Evolutionary conservation across 2,113 vertebrate species (phyloP), one percentile per base, ranked within the genome.

Genomic region (Petaurus breviceps): DNA sequence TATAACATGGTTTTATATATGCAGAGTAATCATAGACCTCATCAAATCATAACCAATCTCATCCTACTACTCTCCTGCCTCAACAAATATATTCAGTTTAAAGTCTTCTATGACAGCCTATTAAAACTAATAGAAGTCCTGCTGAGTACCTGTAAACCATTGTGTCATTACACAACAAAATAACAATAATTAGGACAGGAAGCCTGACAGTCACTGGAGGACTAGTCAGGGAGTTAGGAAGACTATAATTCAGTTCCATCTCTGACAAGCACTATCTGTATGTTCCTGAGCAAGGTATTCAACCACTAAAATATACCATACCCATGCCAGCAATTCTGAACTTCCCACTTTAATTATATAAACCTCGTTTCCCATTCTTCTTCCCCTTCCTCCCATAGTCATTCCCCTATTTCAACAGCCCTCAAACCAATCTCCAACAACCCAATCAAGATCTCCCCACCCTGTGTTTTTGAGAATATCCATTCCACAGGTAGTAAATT

Each of bases 1-100:
- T 90, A 95, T 95, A n/a, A 95, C 25, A 94, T 49, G 95, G 90
- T 95, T 89, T 95, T 68, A 95, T 91, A 95, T 49, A 95, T 3
- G n/a, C 43, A 84, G 1, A 43, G n/a, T 43, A 84, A 77, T 43
- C 37, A 77, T 7, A 77, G 14, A n/a, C 37, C n/a, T 43, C 14
- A 84, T 43, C 16, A 84, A 84, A 43, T 84, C 37, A 84, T 84
- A 43, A 43, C 68, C n/a, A 84, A 84, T 8, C 1, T 31, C 68
- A 84, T 4, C 68, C 68, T 61, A 49, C 47, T 49, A 31, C 28
- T 43, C 25, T 12, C 68, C 19, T 43, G 12, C 5, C 37, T 84
- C 68, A 43, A 84, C n/a, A 84, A 84, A 19, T 68, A 43, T 23
- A 2, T 84, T 84, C 68, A 84, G n/a, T 84, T 84, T 43, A 84